Base-by-base conservation (phyloP, 2,888 invertebrate species). In the Frankliniella fusca region DNA sequence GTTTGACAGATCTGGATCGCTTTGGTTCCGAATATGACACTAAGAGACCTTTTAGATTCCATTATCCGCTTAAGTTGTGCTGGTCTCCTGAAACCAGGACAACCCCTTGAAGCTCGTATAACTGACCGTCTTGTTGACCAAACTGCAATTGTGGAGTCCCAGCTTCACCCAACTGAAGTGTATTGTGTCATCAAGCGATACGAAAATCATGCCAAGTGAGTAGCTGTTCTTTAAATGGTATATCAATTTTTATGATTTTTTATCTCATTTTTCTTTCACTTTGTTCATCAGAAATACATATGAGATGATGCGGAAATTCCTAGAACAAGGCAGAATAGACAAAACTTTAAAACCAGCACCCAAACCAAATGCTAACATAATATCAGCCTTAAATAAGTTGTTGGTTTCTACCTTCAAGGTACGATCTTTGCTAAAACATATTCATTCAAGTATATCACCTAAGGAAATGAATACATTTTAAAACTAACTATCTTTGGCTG, bases 331-430 rank as follows among this genome's bases (percentile, higher is more conserved):
- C 28, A 85, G 85, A 70, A 84, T 83, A 28, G 83, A 82, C 0
- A 83, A 83, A 27, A 83, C 82, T 83, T 18, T 85, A 84, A 82
- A 49, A 15, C 48, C 80, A 49, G 50, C 61, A 70, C 83, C 80
- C 2, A 82, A 76, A 76, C 70, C 70, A 76, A 87, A 87, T 83
- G 85, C 88, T 38, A 86, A 86, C 80, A 85, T 91, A 81, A 84
- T 89, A 20, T 87, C 87, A 80, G 88, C 88, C 81, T 85, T 91
- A 54, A 87, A 89, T 76, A 87, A 87, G 84, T 87, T 89, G 81
- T 86, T 91, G 82, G 86, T 87, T 81, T 83, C 87, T 70, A 89
- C 91, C 9, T 90, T 89, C 83, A 83, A 84, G 82, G 88, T 88
- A 84, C 86, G 85, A 2, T 70, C 12, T 76, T 76, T 76, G 70